Evolutionary conservation across 2,113 vertebrate genomes (phyloP), one percentile per base, ranked within the genome.

Genomic region (Oryzias melastigma): DNA sequence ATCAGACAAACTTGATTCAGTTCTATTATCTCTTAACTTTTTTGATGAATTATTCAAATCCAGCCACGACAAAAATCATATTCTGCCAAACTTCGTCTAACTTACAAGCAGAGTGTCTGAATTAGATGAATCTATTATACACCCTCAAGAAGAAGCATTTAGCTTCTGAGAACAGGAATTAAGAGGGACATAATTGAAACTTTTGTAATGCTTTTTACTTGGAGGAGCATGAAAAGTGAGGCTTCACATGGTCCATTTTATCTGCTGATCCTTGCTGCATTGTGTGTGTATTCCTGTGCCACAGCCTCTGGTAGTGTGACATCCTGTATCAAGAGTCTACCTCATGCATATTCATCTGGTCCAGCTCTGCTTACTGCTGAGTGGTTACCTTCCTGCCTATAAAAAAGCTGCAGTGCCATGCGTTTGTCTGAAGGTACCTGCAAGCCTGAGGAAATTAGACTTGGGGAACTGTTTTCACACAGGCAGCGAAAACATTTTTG

Each of bases 261-360:
- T 35, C 16, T 18, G 8, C 50, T 64, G 41, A 66, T 41, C 16
- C 52, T 57, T 8, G 57, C 24, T 49, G 24, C 15, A 20, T 64
- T 60, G 27, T 64, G 45, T n/a, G 27, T 64, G 17, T 64, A 44
- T 41, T 16, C 45, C 10, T 42, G 52, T 73, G 69, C 73, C 65
- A 73, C 62, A 73, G 53, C 59, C 48, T 62, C 43, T 51, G 42
- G 52, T 54, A 17, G 25, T 56, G 24, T 78, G 84, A 83, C 76
- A 78, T 50, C 57, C 63, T 54, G 46, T 75, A 83, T 80, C 66
- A 82, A 79, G 64, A 57, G 62, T 65, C 63, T 67, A 49, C 60
- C 67, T 88, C 67, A 81, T 88, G 70, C 64, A 91, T 89, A 90
- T 85, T 86, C 62, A 85, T 79, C 15, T 44, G 27, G 54, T 74